phyloP scores from a whole-genome alignment of 1,140 invertebrate species.

The Bombus affinis region DNA sequence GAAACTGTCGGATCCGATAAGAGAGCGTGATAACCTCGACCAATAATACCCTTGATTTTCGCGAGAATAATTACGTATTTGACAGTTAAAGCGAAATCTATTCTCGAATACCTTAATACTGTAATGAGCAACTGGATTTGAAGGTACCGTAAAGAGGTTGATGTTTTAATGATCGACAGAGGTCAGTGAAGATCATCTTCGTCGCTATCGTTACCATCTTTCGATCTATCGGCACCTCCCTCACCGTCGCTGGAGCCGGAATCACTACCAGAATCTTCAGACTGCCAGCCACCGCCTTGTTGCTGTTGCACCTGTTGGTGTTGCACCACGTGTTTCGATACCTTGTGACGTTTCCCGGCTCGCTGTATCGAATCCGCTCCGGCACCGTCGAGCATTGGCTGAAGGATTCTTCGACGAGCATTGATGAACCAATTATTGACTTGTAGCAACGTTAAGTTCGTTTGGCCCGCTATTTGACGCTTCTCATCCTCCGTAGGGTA shows the following conservation, averaged over 20 bases:
- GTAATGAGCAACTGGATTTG: slow-evolving; percentile 82
- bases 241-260: slow-evolving; percentile 80
- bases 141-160: slow-evolving; percentile 80
- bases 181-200: slow-evolving; percentile 82
- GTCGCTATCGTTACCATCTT: slow-evolving; percentile 79
- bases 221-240: slow-evolving; percentile 77
- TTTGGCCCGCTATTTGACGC: slow-evolving; percentile 93
- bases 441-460: slow-evolving; percentile 91
- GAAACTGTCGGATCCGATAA: slow-evolving; percentile 49
- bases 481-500: slow-evolving; percentile 97
- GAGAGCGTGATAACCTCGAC: slow-evolving; percentile 80
- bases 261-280: slow-evolving; percentile 80
- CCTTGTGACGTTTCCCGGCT: slow-evolving; percentile 76
- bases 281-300: slow-evolving; percentile 76
- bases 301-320: slow-evolving; percentile 70
- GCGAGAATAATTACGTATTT: slow-evolving; percentile 81
- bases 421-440: slow-evolving; percentile 98
- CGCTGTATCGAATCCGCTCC: slow-evolving; percentile 75
- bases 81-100: slow-evolving; percentile 83
- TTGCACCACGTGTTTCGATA: slow-evolving; percentile 73
- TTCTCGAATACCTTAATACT: slow-evolving; percentile 83
- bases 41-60: slow-evolving; percentile 77
- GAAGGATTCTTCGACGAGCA: slow-evolving; percentile 94
- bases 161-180: slow-evolving; percentile 75
- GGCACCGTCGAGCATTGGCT: slow-evolving; percentile 93